Conservation (phyloP, 2,888 invertebrate genomes). For the Chloroclysta siterata region DNA sequence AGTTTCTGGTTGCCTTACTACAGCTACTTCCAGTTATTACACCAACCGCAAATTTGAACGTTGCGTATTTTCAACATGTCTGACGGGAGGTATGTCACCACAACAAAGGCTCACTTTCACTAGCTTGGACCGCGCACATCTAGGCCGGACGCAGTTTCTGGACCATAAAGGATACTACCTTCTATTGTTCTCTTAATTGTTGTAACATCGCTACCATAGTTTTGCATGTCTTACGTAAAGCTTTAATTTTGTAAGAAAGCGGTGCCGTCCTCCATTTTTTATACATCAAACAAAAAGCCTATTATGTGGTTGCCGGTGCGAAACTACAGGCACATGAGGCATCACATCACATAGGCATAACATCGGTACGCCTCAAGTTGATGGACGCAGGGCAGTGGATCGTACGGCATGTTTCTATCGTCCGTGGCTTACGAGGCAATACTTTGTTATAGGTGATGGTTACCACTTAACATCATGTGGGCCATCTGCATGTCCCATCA, state of each 20-base stretch:
- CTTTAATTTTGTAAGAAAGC: neutral
- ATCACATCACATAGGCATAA: too few relatives aligned
- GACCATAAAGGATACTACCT: conserved; percentile 77
- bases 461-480: too few relatives aligned
- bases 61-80: conserved; percentile 11
- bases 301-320: too few relatives aligned
- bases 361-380: too few relatives aligned
- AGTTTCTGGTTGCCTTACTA: neutral
- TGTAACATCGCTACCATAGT: conserved; percentile 37
- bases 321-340: too few relatives aligned
- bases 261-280: too few relatives aligned
- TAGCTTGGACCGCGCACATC: conserved; percentile 62
- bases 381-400: too few relatives aligned
- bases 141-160: conserved; percentile 77
- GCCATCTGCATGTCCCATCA: too few relatives aligned
- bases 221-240: conserved; percentile 45
- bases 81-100: conserved; percentile 48
- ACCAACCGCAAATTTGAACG: conserved; percentile 4
- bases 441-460: too few relatives aligned
- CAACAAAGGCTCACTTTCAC: conserved; percentile 68
- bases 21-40: neutral
- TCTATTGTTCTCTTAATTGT: conserved; percentile 67
- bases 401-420: too few relatives aligned
- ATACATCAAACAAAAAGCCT: too few relatives aligned
- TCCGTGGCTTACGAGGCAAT: too few relatives aligned